Evolutionary conservation across 2,797 vertebrate species (phyloP).

Genomic region (Ceryle rudis): DNA sequence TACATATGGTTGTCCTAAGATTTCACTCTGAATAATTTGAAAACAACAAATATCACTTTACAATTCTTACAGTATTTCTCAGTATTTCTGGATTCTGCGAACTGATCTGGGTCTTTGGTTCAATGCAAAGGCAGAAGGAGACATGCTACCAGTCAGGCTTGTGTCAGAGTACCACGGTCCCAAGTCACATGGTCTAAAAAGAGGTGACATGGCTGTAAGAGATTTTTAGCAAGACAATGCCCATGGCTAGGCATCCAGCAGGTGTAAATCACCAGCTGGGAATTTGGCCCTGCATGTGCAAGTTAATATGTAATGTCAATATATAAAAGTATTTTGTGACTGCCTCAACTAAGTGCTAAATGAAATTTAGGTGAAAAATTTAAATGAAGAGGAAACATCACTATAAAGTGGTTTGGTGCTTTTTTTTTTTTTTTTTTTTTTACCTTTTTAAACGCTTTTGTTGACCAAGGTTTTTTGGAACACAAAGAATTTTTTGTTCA

Average conservation of each 20-base stretch:
- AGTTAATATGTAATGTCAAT: background rate
- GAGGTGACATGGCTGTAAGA: background rate
- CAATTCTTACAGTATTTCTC: background rate
- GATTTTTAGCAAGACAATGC: background rate
- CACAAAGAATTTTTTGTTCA: too few relatives aligned
- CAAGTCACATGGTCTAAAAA: background rate
- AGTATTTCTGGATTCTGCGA: background rate
- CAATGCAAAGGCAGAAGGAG: background rate
- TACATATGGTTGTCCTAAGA: background rate
- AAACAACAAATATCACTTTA: background rate
- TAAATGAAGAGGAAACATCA: background rate
- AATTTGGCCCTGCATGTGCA: background rate
- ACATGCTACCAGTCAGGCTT: rapidly evolving
- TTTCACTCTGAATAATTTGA: background rate
- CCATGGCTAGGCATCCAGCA: background rate
- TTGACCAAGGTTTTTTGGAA: too few relatives aligned
- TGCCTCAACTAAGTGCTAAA: background rate
- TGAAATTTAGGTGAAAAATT: background rate
- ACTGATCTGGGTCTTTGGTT: background rate
- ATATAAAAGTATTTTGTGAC: background rate
- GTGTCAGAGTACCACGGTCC: background rate
- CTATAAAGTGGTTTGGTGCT: too few relatives aligned
- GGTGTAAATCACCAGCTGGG: background rate
- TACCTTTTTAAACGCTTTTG: too few relatives aligned
- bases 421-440: rapidly evolving